These are phyloP conservation scores for Macaria liturata DNA, from an alignment of 2,888 invertebrate genomes.

Conservation along the genomic window DNA sequence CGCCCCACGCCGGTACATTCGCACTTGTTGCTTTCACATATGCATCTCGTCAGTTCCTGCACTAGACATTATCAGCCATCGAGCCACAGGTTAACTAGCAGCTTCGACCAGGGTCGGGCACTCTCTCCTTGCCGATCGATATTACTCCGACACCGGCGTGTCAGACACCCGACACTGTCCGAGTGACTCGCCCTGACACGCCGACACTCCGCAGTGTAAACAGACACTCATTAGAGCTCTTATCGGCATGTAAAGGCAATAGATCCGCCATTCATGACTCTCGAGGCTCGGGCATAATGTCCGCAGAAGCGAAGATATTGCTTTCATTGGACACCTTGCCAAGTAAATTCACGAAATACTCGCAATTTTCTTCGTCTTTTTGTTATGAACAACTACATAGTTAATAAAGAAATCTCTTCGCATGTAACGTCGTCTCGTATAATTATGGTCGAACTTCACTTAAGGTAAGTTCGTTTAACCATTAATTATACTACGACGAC, in stretches of 20 bases:
- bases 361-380: no score
- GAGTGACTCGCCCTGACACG: conserved; percentile 49
- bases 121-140: conserved; percentile 58
- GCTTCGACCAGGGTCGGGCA: conserved; percentile 41
- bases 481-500: no score
- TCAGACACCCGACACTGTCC: neutral
- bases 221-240: conserved; percentile 66
- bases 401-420: no score
- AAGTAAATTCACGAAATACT: no score
- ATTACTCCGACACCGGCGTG: conserved; percentile 49
- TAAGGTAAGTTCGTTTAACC: no score
- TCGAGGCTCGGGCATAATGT: no score
- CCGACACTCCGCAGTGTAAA: conserved; percentile 61
- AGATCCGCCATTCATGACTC: conserved; percentile 37
- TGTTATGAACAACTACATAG: no score
- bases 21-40: conserved; percentile 75
- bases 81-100: conserved; percentile 44
- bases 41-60: conserved; percentile 52
- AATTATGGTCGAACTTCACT: no score
- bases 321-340: no score
- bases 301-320: no score
- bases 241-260: conserved; percentile 57
- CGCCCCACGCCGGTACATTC: conserved; percentile 47
- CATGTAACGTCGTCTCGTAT: no score
- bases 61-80: conserved; percentile 68